Conservation (phyloP, 2,888 invertebrate species). For the Eurytoma californica region DNA sequence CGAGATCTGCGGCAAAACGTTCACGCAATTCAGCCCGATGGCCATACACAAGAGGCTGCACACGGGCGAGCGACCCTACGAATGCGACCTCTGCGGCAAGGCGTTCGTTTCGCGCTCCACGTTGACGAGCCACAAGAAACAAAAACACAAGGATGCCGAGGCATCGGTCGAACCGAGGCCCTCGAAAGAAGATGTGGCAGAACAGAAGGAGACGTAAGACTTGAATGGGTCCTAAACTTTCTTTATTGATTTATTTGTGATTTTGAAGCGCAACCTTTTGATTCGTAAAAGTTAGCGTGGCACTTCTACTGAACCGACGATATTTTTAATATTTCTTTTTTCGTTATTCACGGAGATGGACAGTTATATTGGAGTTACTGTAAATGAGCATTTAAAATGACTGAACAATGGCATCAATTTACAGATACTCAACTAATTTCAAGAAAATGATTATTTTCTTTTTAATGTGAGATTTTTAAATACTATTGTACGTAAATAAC, state of each 20-base stretch:
- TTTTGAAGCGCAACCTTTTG: slow-evolving; percentile 1
- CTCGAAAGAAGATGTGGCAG: background rate
- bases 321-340: slow-evolving; percentile 7
- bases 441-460: background rate
- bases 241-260: background rate
- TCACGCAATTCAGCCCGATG: slow-evolving; percentile 81
- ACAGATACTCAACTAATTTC: background rate
- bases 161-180: background rate
- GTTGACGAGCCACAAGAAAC: slow-evolving; percentile 78
- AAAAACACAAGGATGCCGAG: slow-evolving; percentile 73
- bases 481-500: background rate
- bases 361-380: background rate
- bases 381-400: slow-evolving; percentile 13
- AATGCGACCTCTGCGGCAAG: slow-evolving; percentile 78
- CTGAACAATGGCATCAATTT: background rate
- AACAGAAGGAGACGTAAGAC: background rate
- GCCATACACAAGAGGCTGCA: slow-evolving; percentile 80
- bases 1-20: slow-evolving; percentile 80
- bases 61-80: slow-evolving; percentile 80
- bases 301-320: background rate
- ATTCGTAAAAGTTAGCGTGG: background rate
- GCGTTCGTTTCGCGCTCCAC: slow-evolving; percentile 79
- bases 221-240: background rate
- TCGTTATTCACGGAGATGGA: background rate
- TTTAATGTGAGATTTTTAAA: background rate